Conservation (phyloP, 2,797 vertebrate genomes). For the Amniataba percoides region DNA sequence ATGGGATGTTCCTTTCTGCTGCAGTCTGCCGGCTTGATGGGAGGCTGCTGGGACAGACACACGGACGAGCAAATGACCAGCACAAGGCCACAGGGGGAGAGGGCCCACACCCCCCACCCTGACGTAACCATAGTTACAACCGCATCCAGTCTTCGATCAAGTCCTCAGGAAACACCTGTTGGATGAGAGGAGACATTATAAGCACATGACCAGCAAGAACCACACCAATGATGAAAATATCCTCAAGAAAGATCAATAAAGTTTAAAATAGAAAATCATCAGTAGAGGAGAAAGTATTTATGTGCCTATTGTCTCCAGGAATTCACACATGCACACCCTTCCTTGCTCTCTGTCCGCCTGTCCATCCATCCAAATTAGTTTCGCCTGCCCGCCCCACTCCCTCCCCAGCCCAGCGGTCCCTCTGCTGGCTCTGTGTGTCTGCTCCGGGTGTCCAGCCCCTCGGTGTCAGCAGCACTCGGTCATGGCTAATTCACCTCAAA, state of each 20-base stretch:
- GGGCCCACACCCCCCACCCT: constrained; percentile 65
- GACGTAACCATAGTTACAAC: constrained; percentile 73
- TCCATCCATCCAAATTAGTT: constrained; percentile 47
- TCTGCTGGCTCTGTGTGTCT: constrained; percentile 38
- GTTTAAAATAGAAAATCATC: background rate
- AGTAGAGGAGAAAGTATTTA: background rate
- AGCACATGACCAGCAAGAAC: background rate
- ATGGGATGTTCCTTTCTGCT: constrained; percentile 76
- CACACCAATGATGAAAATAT: background rate
- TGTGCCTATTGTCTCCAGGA: background rate
- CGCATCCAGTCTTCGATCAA: constrained; percentile 65
- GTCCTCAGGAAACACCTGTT: constrained; percentile 69
- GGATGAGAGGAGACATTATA: constrained; percentile 2
- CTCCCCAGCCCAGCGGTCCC: background rate
- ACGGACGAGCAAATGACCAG: constrained; percentile 65
- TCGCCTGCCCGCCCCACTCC: constrained; percentile 21
- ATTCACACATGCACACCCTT: background rate
- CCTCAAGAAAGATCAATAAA: background rate
- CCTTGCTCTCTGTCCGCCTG: background rate
- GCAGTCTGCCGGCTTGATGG: constrained; percentile 68
- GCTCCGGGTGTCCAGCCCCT: constrained; percentile 49
- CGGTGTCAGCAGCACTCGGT: constrained; percentile 70
- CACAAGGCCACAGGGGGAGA: constrained; percentile 65
- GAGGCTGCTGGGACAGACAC: constrained; percentile 68
- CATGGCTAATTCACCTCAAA: constrained; percentile 81